These are phyloP conservation scores for Thymelicus acteon DNA, from an alignment of 2,888 invertebrate genomes.

Conservation along the genomic window DNA sequence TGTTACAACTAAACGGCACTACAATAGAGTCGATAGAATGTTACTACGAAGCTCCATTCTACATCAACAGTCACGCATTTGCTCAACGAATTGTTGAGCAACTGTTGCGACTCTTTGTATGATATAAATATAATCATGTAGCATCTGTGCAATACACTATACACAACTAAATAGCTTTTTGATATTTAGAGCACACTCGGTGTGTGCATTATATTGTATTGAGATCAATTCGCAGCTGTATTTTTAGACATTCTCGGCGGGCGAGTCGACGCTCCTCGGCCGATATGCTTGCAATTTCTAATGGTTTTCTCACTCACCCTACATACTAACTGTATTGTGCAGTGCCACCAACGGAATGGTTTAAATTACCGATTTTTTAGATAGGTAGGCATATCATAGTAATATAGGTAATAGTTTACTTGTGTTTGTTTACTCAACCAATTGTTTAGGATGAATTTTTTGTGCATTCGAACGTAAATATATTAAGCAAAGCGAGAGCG, in stretches of 20 bases:
- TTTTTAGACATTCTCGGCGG: slow-evolving; percentile 13
- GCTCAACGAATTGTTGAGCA: background rate
- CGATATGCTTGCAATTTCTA: slow-evolving; percentile 10
- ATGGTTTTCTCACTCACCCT: slow-evolving; percentile 17
- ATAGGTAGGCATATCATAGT: too few species aligned
- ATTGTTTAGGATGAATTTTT: too few species aligned
- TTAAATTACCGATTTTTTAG: too few species aligned
- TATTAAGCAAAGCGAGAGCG: too few species aligned
- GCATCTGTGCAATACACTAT: background rate
- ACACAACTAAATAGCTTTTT: slow-evolving; percentile 13
- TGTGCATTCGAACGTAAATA: too few species aligned
- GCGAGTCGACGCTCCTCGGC: background rate
- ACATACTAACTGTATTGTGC: background rate
- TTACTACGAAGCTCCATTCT: slow-evolving; percentile 3
- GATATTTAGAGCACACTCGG: slow-evolving; percentile 28
- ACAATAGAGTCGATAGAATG: background rate
- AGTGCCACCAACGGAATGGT: too few species aligned
- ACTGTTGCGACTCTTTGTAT: background rate
- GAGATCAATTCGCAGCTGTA: slow-evolving; percentile 38
- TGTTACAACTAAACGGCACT: too few species aligned
- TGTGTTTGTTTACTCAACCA: too few species aligned
- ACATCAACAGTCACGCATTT: slow-evolving; percentile 3
- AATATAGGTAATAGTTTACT: too few species aligned
- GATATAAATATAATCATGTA: too few species aligned
- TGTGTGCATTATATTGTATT: slow-evolving; percentile 27